Percentiles rank a stretch among this genome's conserved stretches.
phyloP scores from a whole-genome alignment of 2,113 vertebrate genomes.

The Malurus cyaneus region DNA sequence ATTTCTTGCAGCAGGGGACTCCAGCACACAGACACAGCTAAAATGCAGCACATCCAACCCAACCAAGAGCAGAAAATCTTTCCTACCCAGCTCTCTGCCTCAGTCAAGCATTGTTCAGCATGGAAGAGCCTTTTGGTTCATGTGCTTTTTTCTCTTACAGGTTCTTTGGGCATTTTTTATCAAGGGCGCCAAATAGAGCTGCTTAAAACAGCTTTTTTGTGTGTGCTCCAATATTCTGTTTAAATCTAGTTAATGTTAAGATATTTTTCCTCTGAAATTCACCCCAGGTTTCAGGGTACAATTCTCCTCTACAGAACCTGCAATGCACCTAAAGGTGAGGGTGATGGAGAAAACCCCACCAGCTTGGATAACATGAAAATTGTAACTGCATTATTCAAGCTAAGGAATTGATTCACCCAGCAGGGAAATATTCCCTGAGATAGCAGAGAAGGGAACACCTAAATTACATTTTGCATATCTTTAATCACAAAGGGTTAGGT shows the following conservation, averaged over 20 bases:
- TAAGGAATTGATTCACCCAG: neutral
- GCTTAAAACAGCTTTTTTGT: neutral
- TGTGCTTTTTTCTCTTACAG: neutral
- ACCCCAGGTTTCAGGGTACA: neutral
- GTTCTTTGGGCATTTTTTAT: neutral
- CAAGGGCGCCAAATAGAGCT: accelerated
- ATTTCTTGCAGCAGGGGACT: neutral
- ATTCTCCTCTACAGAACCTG: neutral
- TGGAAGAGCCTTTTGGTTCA: neutral
- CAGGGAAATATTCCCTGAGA: neutral
- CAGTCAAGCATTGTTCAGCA: accelerated
- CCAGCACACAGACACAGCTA: neutral
- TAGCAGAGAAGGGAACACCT: neutral
- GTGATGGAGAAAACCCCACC: neutral
- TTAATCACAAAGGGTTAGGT: neutral
- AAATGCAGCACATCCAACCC: neutral
- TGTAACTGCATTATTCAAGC: neutral
- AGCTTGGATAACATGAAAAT: neutral
- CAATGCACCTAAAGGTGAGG: neutral
- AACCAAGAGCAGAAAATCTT: neutral
- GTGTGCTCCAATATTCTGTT: neutral
- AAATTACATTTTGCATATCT: neutral
- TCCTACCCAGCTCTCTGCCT: neutral
- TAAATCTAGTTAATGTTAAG: neutral
- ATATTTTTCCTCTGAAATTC: neutral